Evolutionary conservation across 2,797 vertebrate species (phyloP).

Genomic region (Anabas testudineus): DNA sequence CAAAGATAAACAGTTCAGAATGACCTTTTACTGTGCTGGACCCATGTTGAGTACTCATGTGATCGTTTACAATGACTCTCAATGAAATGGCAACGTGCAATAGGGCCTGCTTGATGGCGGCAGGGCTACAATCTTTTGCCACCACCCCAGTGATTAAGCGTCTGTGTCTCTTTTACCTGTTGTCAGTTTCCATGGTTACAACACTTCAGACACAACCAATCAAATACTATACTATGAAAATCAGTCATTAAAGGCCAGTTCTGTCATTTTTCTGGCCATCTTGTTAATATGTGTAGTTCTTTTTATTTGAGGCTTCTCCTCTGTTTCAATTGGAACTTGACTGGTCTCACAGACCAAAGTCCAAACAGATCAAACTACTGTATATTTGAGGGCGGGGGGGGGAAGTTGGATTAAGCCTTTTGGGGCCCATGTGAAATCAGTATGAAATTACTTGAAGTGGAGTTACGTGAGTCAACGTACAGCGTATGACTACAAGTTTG

Average conservation of each 20-base stretch:
- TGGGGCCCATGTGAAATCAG: background rate
- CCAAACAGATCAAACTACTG: background rate
- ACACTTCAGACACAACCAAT: slow-evolving; percentile 9
- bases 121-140: slow-evolving; percentile 5
- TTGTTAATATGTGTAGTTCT: background rate
- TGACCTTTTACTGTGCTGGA: slow-evolving; percentile 85
- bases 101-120: slow-evolving; percentile 17
- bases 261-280: background rate
- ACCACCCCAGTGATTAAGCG: background rate
- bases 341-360: background rate
- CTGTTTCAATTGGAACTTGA: background rate
- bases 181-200: slow-evolving; percentile 31
- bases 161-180: slow-evolving; percentile 30
- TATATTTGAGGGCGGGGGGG: too few relatives aligned
- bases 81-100: slow-evolving; percentile 51
- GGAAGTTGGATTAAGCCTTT: background rate
- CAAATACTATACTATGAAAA: background rate
- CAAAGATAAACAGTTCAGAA: slow-evolving; percentile 86
- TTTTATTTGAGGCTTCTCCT: background rate
- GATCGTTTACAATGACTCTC: slow-evolving; percentile 65
- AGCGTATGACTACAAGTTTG: background rate
- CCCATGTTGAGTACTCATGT: slow-evolving; percentile 47
- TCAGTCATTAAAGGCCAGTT: background rate
- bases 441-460: background rate
- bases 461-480: background rate